Conservation (phyloP, 2,113 vertebrate species). For the Emydura subglobosa region DNA sequence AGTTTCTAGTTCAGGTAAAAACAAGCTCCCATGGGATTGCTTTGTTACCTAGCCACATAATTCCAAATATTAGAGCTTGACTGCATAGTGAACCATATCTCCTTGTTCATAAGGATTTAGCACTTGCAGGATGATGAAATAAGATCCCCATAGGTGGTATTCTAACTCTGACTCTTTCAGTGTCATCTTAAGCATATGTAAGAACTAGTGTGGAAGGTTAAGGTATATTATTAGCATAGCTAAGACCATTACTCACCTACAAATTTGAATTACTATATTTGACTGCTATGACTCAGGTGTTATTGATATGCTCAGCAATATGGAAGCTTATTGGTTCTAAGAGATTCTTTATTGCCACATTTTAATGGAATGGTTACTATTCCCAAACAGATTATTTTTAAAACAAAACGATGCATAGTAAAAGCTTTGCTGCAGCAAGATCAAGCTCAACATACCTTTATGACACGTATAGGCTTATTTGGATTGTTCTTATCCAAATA, state of each 20-base stretch:
- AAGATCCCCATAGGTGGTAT: not conserved
- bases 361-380: not conserved
- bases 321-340: not conserved
- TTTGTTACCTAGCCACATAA: not conserved
- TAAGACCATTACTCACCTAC: not conserved
- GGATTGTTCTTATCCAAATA: slow-evolving; percentile 97
- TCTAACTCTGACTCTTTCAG: not conserved
- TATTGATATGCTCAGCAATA: not conserved
- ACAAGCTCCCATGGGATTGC: not conserved
- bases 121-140: not conserved
- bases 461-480: slow-evolving; percentile 86
- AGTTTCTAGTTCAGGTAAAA: slow-evolving; percentile 63
- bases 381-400: not conserved
- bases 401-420: not conserved
- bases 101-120: slow-evolving; percentile 27
- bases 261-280: not conserved
- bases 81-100: not conserved
- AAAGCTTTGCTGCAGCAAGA: not conserved
- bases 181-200: slow-evolving; percentile 1
- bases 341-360: not conserved
- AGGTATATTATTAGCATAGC: not conserved
- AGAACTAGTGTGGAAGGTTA: not conserved
- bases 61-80: slow-evolving; percentile 28
- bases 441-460: slow-evolving; percentile 86
- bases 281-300: not conserved